These are phyloP conservation scores for Scophthalmus maximus DNA, from an alignment of 2,113 vertebrate species.

Conservation along the genomic window DNA sequence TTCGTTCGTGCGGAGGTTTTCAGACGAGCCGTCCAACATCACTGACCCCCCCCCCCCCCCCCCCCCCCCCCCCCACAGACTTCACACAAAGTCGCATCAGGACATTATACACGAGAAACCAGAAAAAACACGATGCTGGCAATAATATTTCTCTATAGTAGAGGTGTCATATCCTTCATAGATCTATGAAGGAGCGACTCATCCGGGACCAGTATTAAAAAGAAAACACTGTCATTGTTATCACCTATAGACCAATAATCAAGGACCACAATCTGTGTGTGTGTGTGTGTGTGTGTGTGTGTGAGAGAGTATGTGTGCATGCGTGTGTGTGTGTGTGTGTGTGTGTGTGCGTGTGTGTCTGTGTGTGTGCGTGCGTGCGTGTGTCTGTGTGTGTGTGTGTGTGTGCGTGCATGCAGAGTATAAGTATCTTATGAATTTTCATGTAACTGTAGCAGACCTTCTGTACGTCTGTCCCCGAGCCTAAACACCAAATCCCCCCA, in stretches of 20 bases:
- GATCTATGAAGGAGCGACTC: too few relatives aligned
- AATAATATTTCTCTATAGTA: not conserved
- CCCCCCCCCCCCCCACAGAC: not conserved
- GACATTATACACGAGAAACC: not conserved
- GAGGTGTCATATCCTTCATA: not conserved
- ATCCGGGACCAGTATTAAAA: too few relatives aligned
- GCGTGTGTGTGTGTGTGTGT: too few relatives aligned
- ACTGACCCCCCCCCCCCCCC: too few relatives aligned
- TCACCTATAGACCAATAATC: not conserved
- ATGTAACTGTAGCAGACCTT: constrained; percentile 21
- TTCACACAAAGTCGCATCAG: not conserved
- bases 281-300: constrained; percentile 5
- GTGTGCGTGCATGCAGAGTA: not conserved
- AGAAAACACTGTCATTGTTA: not conserved
- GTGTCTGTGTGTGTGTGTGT: constrained; percentile 1
- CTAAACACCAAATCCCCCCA: constrained; percentile 41
- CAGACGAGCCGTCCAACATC: constrained; percentile 4
- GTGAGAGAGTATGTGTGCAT: too few relatives aligned
- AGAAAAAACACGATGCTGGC: not conserved
- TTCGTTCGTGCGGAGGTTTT: not conserved
- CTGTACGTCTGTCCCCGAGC: not conserved
- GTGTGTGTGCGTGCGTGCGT: too few relatives aligned
- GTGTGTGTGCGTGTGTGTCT: too few relatives aligned
- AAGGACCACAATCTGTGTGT: not conserved
- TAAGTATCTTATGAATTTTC: too few relatives aligned